Conservation (phyloP, 2,113 vertebrate genomes). For the Caranx melampygus region DNA sequence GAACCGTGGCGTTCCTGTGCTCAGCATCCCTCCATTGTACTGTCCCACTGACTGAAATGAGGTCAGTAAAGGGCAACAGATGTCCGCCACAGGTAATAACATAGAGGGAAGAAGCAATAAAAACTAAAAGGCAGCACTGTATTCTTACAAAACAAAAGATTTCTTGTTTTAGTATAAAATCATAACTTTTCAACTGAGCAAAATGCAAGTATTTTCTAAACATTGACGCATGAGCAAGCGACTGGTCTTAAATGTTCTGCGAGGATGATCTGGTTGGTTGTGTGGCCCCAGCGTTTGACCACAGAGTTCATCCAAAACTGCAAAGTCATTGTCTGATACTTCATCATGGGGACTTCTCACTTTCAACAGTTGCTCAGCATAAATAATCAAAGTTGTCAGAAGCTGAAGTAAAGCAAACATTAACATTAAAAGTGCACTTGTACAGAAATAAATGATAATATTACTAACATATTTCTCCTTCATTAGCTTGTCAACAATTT, state of each 20-base stretch:
- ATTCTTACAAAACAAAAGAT: too few species aligned
- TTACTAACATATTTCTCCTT: not conserved
- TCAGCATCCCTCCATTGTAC: not conserved
- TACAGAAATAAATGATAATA: too few species aligned
- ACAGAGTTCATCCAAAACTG: conserved; percentile 24
- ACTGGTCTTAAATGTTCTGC: too few species aligned
- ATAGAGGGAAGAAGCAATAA: not conserved
- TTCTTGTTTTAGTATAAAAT: not conserved
- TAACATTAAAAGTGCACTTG: too few species aligned
- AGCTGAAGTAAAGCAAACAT: too few species aligned
- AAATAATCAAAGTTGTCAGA: not conserved
- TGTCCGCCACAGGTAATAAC: not conserved
- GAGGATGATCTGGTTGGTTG: not conserved
- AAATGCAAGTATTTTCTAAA: too few species aligned
- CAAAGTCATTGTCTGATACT: conserved; percentile 21
- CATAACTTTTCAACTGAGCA: too few species aligned
- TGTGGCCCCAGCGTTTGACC: not conserved
- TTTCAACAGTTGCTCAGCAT: not conserved
- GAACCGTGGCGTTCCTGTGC: not conserved
- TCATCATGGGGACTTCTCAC: not conserved
- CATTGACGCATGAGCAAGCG: not conserved
- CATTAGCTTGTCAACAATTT: too few species aligned
- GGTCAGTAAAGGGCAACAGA: not conserved
- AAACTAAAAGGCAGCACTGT: not conserved
- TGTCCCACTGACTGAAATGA: not conserved